These are phyloP conservation scores for Cyprinodon tularosa DNA, from an alignment of 2,113 vertebrate genomes.

Conservation along the genomic window DNA sequence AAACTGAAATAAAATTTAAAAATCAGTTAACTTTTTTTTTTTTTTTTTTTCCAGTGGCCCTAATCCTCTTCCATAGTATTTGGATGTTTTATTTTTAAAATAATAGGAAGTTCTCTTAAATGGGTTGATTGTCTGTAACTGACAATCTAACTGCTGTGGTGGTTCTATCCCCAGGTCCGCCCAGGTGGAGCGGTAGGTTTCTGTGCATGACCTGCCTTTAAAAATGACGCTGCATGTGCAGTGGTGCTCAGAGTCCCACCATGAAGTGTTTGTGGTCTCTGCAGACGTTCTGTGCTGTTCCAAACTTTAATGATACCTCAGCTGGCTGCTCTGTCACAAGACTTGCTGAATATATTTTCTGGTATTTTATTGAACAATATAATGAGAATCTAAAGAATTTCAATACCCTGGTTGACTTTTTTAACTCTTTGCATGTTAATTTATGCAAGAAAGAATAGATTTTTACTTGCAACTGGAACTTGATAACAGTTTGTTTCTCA, in stretches of 20 bases:
- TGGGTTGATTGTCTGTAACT: conserved; percentile 20
- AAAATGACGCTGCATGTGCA: conserved; percentile 40
- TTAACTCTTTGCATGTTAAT: conserved; percentile 26
- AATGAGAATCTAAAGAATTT: neutral
- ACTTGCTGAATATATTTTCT: neutral
- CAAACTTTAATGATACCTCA: conserved; percentile 13
- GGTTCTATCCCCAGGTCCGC: conserved; percentile 82
- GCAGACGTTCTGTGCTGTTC: conserved; percentile 13
- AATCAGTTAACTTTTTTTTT: too few species aligned
- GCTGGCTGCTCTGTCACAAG: neutral
- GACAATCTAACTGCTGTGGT: conserved; percentile 50
- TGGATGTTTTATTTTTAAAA: neutral
- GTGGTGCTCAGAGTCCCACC: neutral
- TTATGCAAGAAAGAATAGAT: neutral
- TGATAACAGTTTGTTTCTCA: neutral
- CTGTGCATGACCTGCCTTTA: conserved; percentile 68
- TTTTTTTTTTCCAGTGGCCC: too few species aligned
- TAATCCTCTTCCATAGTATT: neutral
- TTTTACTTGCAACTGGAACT: neutral
- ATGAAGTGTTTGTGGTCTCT: conserved; percentile 16
- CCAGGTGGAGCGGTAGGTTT: conserved; percentile 84
- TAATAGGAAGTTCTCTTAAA: conserved; percentile 6
- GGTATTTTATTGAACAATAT: conserved; percentile 1
- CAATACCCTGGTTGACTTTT: neutral
- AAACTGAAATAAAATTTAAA: too few species aligned